phyloP scores from a whole-genome alignment of 2,888 invertebrate species.

The Idaea straminata region DNA sequence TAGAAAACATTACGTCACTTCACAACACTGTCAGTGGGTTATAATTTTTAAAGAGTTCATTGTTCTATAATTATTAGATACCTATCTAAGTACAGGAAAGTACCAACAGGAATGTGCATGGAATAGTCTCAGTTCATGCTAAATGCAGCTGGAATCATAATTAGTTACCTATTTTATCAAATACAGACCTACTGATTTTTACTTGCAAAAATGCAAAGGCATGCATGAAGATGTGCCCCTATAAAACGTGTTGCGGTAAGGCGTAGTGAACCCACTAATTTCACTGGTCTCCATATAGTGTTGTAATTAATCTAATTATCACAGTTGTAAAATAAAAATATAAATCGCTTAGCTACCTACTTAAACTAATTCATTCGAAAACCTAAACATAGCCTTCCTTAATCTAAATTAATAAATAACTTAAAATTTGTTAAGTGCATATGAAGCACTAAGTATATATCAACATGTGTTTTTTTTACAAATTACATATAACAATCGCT shows the following conservation, averaged over 20 bases:
- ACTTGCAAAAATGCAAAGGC: background rate
- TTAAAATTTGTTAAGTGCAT: constrained; percentile 62
- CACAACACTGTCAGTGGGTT: too few relatives aligned
- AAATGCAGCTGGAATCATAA: background rate
- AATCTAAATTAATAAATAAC: constrained; percentile 76
- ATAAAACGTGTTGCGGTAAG: too few relatives aligned
- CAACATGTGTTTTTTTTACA: constrained; percentile 47
- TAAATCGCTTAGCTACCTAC: constrained; percentile 51
- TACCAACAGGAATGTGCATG: constrained; percentile 15
- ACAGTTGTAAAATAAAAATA: constrained; percentile 76
- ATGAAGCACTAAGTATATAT: constrained; percentile 32
- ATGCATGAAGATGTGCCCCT: background rate
- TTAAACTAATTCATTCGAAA: constrained; percentile 54
- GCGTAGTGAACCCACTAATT: constrained; percentile 29
- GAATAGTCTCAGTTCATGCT: constrained; percentile 16
- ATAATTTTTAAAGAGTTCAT: too few relatives aligned
- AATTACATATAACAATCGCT: constrained; percentile 63
- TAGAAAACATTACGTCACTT: background rate
- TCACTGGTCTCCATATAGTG: constrained; percentile 43
- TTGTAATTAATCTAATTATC: constrained; percentile 73
- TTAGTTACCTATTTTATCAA: constrained; percentile 10
- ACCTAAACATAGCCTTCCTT: constrained; percentile 73
- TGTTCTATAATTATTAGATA: background rate
- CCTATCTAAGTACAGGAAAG: constrained; percentile 9
- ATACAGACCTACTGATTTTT: constrained; percentile 26